These are phyloP conservation scores for Hippoglossus hippoglossus DNA, from an alignment of 2,797 vertebrate species.

Conservation along the genomic window DNA sequence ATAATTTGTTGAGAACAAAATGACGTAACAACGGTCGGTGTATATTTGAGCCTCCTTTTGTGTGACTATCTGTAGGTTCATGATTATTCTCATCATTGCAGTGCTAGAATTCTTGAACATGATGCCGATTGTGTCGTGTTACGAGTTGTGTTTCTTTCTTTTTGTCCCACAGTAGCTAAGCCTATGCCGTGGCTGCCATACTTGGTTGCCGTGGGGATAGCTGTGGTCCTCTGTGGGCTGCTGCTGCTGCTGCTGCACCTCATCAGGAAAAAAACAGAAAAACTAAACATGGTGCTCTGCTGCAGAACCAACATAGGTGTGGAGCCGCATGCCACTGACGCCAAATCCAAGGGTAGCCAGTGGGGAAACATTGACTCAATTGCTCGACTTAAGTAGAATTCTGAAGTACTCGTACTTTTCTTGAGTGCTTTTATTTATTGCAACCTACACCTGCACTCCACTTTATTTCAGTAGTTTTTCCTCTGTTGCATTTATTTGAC, in stretches of 20 bases:
- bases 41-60: too few relatives aligned
- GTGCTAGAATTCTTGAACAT: neutral
- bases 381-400: neutral
- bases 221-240: slow-evolving; percentile 27
- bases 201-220: neutral
- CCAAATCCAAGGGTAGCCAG: slow-evolving; percentile 45
- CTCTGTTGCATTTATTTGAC: neutral
- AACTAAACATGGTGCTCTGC: neutral
- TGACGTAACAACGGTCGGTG: too few relatives aligned
- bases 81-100: too few relatives aligned
- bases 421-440: neutral
- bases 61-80: too few relatives aligned
- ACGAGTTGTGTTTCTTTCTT: slow-evolving; percentile 5
- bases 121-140: slow-evolving; percentile 6
- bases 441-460: neutral
- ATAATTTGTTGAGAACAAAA: too few relatives aligned
- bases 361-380: neutral
- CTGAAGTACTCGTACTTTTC: neutral
- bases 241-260: slow-evolving; percentile 20
- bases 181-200: neutral
- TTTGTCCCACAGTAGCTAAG: slow-evolving; percentile 9
- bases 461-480: neutral
- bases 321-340: neutral
- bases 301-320: slow-evolving; percentile 24
- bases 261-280: neutral